phyloP scores from a whole-genome alignment of 2,113 vertebrate genomes.

The Gobio gobio region DNA sequence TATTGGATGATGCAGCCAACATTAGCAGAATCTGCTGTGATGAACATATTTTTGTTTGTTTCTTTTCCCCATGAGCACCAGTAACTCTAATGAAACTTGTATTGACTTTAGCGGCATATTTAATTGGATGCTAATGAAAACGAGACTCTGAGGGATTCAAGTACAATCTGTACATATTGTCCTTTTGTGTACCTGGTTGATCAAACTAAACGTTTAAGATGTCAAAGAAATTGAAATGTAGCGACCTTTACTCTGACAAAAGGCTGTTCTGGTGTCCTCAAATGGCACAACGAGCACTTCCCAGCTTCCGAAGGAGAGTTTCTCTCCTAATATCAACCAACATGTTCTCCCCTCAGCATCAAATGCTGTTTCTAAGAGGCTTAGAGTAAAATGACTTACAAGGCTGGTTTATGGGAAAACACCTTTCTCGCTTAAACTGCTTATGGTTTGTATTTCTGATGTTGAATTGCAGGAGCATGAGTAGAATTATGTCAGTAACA shows the following conservation, averaged over 20 bases:
- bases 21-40: background rate
- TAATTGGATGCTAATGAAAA: conserved; percentile 26
- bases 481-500: conserved; percentile 37
- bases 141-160: background rate
- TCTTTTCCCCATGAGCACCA: conserved; percentile 4
- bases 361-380: conserved; percentile 36
- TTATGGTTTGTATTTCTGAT: conserved; percentile 33
- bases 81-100: background rate
- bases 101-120: background rate
- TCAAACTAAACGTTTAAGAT: background rate
- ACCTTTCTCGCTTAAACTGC: conserved; percentile 44
- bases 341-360: conserved; percentile 13
- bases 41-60: background rate
- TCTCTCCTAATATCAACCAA: conserved; percentile 28
- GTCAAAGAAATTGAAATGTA: background rate
- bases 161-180: background rate
- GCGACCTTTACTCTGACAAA: background rate
- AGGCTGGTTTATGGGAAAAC: conserved; percentile 49
- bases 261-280: background rate
- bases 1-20: background rate
- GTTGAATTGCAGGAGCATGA: conserved; percentile 9
- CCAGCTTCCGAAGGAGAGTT: conserved; percentile 20
- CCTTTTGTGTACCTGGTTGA: background rate
- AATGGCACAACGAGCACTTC: conserved; percentile 26
- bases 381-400: conserved; percentile 46